A percentile compares a stretch with the other conserved stretches of the same genome.
Evolutionary conservation across 1,140 invertebrate genomes (phyloP).

Genomic region (Ostrea edulis): DNA sequence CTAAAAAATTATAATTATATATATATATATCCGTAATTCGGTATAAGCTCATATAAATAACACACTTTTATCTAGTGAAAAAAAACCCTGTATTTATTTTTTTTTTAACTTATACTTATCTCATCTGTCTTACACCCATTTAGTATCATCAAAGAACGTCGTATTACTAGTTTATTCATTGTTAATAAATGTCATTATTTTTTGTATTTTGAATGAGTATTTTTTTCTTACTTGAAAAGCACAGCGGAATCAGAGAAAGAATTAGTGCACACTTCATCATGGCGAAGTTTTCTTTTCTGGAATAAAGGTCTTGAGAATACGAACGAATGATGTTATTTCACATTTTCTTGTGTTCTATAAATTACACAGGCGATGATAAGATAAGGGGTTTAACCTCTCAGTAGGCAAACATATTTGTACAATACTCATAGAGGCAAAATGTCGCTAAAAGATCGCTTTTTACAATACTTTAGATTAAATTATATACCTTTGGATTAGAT

Average conservation of each 20-base stretch:
- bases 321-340: neutral
- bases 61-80: too few relatives aligned
- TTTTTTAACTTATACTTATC: neutral
- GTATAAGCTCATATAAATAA: too few relatives aligned
- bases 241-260: neutral
- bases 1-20: too few relatives aligned
- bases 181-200: neutral
- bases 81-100: neutral
- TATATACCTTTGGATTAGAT: too few relatives aligned
- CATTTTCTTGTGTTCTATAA: neutral
- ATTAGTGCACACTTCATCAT: neutral
- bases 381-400: neutral
- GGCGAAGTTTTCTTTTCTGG: neutral
- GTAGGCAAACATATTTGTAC: neutral
- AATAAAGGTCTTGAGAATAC: neutral
- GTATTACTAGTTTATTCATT: neutral
- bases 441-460: neutral
- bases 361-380: neutral
- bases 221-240: slow-evolving; percentile 16
- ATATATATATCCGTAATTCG: too few relatives aligned
- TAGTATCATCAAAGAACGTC: too few relatives aligned
- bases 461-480: neutral
- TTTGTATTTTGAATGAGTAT: neutral
- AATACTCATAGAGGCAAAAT: neutral
- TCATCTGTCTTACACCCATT: neutral